phyloP scores from a whole-genome alignment of 2,888 invertebrate species.

The Ormia ochracea region DNA sequence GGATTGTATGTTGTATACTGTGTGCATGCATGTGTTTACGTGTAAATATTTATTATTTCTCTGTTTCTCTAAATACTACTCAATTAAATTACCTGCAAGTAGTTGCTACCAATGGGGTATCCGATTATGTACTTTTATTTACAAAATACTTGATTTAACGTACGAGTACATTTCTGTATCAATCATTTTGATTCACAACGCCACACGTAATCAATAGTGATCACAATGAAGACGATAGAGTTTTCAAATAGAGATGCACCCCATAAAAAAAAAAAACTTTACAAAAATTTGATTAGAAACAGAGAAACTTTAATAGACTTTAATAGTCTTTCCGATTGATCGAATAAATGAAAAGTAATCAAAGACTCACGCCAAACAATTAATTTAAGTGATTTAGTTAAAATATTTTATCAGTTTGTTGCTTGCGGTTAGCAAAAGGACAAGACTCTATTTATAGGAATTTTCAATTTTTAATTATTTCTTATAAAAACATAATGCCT shows the following conservation, averaged over 20 bases:
- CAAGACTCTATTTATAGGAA: neutral
- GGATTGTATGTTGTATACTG: neutral
- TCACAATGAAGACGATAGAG: neutral
- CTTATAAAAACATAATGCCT: neutral
- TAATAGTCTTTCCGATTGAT: conserved; percentile 19
- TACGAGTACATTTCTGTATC: conserved; percentile 40
- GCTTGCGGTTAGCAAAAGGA: neutral
- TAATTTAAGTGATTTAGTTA: neutral
- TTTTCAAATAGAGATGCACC: neutral
- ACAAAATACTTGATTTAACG: conserved; percentile 6
- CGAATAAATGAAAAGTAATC: conserved; percentile 8
- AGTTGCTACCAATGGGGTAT: conserved; percentile 35
- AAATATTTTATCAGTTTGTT: neutral
- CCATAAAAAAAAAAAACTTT: neutral
- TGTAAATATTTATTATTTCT: neutral
- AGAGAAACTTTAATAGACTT: neutral
- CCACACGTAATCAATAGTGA: conserved; percentile 39
- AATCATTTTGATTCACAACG: conserved; percentile 41
- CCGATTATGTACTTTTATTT: neutral
- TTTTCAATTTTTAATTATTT: neutral
- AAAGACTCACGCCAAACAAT: conserved; percentile 5
- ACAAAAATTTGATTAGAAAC: neutral
- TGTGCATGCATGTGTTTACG: neutral
- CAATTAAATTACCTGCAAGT: conserved; percentile 8
- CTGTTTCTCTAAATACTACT: neutral